Percentiles rank a stretch among this genome's conserved stretches.
phyloP scores from a whole-genome alignment of 2,113 vertebrate species.

The Thunnus thynnus region DNA sequence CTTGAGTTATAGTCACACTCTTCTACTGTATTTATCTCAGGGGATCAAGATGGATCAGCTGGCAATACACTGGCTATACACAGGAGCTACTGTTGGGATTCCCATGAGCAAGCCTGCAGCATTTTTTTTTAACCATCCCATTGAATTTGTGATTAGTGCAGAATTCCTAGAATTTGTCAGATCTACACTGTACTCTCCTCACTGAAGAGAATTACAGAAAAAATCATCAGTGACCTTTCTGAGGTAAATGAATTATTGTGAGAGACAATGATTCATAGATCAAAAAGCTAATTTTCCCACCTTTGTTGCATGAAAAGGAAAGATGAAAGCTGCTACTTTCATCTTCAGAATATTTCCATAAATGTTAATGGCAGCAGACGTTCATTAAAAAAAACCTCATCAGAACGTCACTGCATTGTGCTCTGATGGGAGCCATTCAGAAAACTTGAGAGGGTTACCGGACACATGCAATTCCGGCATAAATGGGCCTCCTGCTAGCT shows the following conservation, averaged over 20 bases:
- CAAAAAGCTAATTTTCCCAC: slow-evolving; percentile 14
- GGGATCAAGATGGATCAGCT: slow-evolving; percentile 59
- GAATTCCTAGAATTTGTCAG: slow-evolving; percentile 7
- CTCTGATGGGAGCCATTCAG: slow-evolving; percentile 43
- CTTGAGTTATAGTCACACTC: slow-evolving; percentile 60
- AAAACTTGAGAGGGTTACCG: slow-evolving; percentile 42
- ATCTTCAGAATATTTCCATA: background rate
- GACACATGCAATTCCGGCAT: slow-evolving; percentile 48
- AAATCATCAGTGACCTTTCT: background rate
- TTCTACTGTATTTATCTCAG: slow-evolving; percentile 57
- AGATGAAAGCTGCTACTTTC: slow-evolving; percentile 19
- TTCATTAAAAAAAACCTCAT: slow-evolving; percentile 21
- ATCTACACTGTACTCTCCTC: background rate
- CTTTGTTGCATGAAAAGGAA: background rate
- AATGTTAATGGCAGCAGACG: slow-evolving; percentile 37
- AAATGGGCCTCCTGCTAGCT: slow-evolving; percentile 52
- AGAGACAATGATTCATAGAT: background rate
- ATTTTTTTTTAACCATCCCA: background rate
- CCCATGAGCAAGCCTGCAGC: background rate
- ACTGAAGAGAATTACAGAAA: background rate
- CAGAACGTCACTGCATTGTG: slow-evolving; percentile 36
- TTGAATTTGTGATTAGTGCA: slow-evolving; percentile 30
- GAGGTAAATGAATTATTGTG: background rate
- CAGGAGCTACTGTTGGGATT: slow-evolving; percentile 36
- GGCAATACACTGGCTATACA: background rate